Conservation (phyloP, 2,888 invertebrate genomes). For the Desoria tigrina region DNA sequence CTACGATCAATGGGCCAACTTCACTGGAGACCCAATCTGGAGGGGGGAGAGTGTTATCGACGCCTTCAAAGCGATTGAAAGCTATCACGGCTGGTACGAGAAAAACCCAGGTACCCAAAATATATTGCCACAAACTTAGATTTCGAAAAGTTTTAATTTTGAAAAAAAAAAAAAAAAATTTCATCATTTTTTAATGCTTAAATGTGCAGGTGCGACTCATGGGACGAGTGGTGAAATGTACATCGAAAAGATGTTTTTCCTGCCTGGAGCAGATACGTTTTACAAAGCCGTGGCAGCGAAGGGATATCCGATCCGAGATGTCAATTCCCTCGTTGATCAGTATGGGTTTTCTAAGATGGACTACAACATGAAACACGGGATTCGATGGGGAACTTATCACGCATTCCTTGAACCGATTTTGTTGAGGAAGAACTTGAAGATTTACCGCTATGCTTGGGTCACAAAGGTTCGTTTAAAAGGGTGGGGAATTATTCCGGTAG, state of each 20-base stretch:
- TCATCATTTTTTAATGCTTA: not conserved
- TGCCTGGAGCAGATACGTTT: conserved; percentile 27
- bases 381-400: conserved; percentile 35
- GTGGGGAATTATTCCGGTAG: not conserved
- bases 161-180: not conserved
- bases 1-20: conserved; percentile 37
- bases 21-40: conserved; percentile 36
- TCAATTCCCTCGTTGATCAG: conserved; percentile 16
- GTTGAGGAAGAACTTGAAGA: conserved; percentile 11
- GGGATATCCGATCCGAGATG: conserved; percentile 23
- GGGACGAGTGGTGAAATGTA: conserved; percentile 33
- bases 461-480: conserved; percentile 17
- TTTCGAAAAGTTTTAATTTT: too few relatives aligned
- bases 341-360: conserved; percentile 35
- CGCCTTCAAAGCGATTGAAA: conserved; percentile 28
- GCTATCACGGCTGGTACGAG: conserved; percentile 38
- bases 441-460: conserved; percentile 31
- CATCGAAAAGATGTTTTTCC: conserved; percentile 32
- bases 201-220: conserved; percentile 19
- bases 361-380: conserved; percentile 37
- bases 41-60: conserved; percentile 22
- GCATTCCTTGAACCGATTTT: conserved; percentile 29
- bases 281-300: conserved; percentile 29
- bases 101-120: conserved; percentile 11
- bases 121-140: too few relatives aligned